These are phyloP conservation scores for Mesoligia furuncula DNA, from an alignment of 2,888 invertebrate species.

Conservation along the genomic window DNA sequence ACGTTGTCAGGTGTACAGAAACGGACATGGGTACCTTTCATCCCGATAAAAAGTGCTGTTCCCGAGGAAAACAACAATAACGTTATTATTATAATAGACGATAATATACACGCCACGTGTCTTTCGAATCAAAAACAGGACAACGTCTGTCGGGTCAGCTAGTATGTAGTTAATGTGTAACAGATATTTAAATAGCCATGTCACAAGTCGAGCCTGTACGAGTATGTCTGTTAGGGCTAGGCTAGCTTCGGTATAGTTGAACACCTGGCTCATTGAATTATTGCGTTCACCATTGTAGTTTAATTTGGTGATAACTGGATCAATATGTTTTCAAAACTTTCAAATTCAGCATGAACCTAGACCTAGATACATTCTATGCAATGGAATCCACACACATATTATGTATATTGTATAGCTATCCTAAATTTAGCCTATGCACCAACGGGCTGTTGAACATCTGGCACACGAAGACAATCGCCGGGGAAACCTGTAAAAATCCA, in stretches of 20 bases:
- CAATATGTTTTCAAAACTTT: conserved; percentile 6
- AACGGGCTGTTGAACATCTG: conserved; percentile 14
- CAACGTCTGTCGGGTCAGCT: no score
- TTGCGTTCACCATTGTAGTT: conserved; percentile 14
- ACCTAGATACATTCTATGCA: not conserved
- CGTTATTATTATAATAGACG: no score
- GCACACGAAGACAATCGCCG: conserved; percentile 12
- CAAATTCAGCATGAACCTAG: not conserved
- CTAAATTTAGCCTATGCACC: not conserved
- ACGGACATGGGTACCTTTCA: no score
- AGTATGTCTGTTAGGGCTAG: not conserved
- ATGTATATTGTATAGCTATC: not conserved
- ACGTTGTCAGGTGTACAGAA: no score
- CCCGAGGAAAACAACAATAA: no score
- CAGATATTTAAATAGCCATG: conserved; percentile 52
- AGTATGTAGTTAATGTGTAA: conserved; percentile 27
- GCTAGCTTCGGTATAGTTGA: conserved; percentile 37
- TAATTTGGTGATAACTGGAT: conserved; percentile 12
- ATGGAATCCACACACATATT: not conserved
- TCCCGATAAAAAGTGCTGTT: no score
- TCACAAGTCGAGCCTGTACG: conserved; percentile 3
- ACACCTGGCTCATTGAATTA: conserved; percentile 37
- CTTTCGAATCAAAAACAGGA: no score
- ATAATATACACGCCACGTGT: no score
- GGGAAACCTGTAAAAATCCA: not conserved